A percentile compares a stretch with the other conserved stretches of the same genome.
Evolutionary conservation across 2,113 vertebrate species (phyloP).

Genomic region (Pollimyrus isidori): DNA sequence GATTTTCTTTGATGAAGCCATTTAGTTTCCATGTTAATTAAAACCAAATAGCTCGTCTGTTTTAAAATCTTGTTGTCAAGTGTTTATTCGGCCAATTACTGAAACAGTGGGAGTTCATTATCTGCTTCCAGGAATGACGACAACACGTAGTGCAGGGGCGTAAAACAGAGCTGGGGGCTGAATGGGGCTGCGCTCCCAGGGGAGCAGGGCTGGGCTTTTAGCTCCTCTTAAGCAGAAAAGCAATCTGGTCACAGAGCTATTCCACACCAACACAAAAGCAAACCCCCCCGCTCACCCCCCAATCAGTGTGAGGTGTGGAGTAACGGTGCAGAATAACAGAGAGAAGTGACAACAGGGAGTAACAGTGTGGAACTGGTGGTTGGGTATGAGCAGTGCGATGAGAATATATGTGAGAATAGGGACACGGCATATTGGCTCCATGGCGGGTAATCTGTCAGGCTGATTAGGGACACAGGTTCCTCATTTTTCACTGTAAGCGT

Average conservation of each 20-base stretch:
- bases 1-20: constrained; percentile 63
- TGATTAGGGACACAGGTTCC: background rate
- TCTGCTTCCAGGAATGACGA: constrained; percentile 62
- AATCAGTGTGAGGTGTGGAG: background rate
- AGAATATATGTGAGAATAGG: background rate
- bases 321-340: background rate
- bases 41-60: constrained; percentile 69
- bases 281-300: background rate
- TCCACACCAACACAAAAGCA: constrained; percentile 7
- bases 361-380: background rate
- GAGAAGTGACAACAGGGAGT: background rate
- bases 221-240: constrained; percentile 4
- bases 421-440: background rate
- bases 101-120: constrained; percentile 98
- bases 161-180: constrained; percentile 44
- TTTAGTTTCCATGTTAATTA: constrained; percentile 70
- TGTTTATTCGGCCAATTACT: constrained; percentile 98
- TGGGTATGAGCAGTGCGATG: background rate
- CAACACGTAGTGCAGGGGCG: constrained; percentile 53
- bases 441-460: background rate
- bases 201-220: background rate
- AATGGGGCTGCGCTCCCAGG: constrained; percentile 16
- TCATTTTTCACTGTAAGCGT: background rate
- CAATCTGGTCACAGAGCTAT: constrained; percentile 20
- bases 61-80: constrained; percentile 74